Percentiles rank a stretch among this genome's conserved stretches.
These are phyloP conservation scores for Cathartes aura DNA, from an alignment of 2,113 vertebrate species.

Conservation along the genomic window DNA sequence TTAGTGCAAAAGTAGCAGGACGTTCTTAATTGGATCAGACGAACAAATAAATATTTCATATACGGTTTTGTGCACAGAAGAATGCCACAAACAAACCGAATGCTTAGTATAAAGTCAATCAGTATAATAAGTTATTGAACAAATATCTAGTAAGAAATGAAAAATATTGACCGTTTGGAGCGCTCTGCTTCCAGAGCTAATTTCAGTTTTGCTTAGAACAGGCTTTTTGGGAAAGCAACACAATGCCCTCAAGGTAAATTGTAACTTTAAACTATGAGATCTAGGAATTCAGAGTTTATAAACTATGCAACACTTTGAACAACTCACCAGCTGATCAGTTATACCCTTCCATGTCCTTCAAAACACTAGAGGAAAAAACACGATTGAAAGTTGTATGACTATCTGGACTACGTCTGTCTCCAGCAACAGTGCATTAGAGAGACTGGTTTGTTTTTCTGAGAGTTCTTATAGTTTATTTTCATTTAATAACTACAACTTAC, in stretches of 20 bases:
- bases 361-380: slow-evolving; percentile 79
- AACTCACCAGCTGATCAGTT: slow-evolving; percentile 92
- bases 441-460: neutral
- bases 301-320: slow-evolving; percentile 55
- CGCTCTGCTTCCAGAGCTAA: neutral
- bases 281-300: neutral
- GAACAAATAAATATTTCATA: neutral
- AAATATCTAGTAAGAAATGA: neutral
- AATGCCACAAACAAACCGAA: neutral
- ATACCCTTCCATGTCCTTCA: slow-evolving; percentile 87
- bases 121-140: neutral
- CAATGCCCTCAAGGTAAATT: neutral
- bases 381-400: neutral
- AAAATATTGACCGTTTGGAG: neutral
- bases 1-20: neutral
- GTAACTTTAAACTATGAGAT: neutral
- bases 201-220: neutral
- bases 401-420: neutral
- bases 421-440: neutral
- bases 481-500: slow-evolving; percentile 75
- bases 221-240: neutral
- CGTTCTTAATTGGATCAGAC: neutral
- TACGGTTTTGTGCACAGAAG: neutral
- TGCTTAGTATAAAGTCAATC: neutral
- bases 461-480: neutral